phyloP scores from a whole-genome alignment of 2,888 invertebrate genomes.

The Hesperia comma region DNA sequence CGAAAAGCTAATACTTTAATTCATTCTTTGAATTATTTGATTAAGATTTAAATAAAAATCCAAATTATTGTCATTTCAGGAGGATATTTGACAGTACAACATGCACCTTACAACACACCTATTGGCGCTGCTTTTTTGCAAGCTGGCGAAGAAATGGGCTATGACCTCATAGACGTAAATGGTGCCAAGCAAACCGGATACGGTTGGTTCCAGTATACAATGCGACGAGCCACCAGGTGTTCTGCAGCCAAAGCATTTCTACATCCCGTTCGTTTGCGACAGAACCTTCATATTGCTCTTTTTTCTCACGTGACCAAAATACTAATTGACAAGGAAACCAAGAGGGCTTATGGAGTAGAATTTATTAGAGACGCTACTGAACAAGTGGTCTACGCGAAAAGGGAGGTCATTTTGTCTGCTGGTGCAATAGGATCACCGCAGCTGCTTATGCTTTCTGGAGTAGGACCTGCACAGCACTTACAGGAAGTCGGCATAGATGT shows the following conservation, averaged over 20 bases:
- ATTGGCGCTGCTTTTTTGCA: constrained; percentile 93
- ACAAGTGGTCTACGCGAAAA: constrained; percentile 86
- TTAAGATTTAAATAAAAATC: neutral
- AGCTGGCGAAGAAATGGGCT: constrained; percentile 96
- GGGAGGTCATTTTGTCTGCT: constrained; percentile 93
- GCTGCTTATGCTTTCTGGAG: constrained; percentile 94
- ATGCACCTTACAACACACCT: constrained; percentile 91
- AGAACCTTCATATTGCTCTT: constrained; percentile 92
- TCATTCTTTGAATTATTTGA: no score
- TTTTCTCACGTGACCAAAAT: constrained; percentile 91
- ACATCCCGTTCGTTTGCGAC: constrained; percentile 89
- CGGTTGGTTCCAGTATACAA: constrained; percentile 94
- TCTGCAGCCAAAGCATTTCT: constrained; percentile 94
- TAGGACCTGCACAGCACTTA: constrained; percentile 91
- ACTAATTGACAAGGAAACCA: constrained; percentile 88
- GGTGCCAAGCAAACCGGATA: constrained; percentile 94
- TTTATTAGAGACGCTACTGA: constrained; percentile 87
- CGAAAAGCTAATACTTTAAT: no score
- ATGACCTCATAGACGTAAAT: constrained; percentile 93
- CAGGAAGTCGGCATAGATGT: constrained; percentile 88
- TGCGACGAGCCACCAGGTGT: constrained; percentile 92
- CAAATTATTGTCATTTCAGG: constrained; percentile 76
- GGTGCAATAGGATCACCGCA: constrained; percentile 97
- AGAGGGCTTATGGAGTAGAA: constrained; percentile 91
- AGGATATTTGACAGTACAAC: constrained; percentile 90